Base-by-base conservation (phyloP, 2,888 invertebrate genomes). In the Diaperis boleti region DNA sequence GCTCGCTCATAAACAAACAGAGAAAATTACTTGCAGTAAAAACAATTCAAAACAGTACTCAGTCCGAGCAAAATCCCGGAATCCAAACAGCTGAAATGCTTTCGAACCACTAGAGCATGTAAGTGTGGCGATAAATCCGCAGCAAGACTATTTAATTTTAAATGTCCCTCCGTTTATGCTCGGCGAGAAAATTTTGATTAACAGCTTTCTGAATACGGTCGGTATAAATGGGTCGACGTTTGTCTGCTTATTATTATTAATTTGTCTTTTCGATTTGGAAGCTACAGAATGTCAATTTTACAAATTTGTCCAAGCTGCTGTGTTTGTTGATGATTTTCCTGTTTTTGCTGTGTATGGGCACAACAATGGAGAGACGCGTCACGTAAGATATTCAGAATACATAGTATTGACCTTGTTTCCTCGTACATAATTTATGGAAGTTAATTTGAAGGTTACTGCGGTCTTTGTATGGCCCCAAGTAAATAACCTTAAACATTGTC, bases 321-420 rank as follows among this genome's bases (percentile, higher is more conserved):
- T n/a, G n/a, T n/a, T n/a, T n/a, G n/a, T n/a, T n/a, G n/a, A n/a
- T n/a, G n/a, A n/a, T n/a, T n/a, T n/a, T 59, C 50, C 15, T 3
- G 59, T 41, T 59, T 57, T 59, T 15, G 26, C 47, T 17, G 47
- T 11, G 17, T 49, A 41, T 59, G 17, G 39, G 17, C 29, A 44
- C 17, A 41, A 47, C 56, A 44, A 42, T 45, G 20, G 20, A 59
- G 44, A 44, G 42, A 37, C 52, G 35, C 37, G 26, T n/a, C 17
- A 15, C 15, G 44, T 61, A 45, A 54, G 55, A 55, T 55, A 45
- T 61, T 55, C 61, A 54, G 49, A 22, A 20, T 33, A 45, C 44
- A 59, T 52, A 64, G 26, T 59, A 64, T 60, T 63, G 64, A 60
- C 64, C 64, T 64, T 64, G 60, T 60, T 60, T 64, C 59, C 56